These are phyloP conservation scores for Tragelaphus scriptus DNA, from an alignment of 2,113 vertebrate genomes.

Conservation along the genomic window DNA sequence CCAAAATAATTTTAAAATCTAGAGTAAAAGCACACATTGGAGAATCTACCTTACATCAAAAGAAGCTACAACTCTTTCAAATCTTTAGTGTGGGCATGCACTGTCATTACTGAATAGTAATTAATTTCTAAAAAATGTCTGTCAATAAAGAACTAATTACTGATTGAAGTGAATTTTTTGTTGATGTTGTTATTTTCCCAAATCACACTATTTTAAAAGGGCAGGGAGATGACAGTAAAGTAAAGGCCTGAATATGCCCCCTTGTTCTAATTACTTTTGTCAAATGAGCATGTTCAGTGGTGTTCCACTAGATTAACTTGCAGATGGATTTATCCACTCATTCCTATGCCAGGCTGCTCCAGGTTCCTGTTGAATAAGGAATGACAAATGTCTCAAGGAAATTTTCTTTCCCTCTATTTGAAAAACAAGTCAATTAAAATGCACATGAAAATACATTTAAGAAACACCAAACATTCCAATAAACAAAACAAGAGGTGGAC, in stretches of 20 bases:
- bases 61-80: neutral
- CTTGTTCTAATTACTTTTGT: neutral
- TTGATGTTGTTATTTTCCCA: conserved; percentile 27
- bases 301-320: conserved; percentile 37
- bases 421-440: conserved; percentile 35
- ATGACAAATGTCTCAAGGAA: conserved; percentile 38
- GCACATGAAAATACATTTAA: neutral
- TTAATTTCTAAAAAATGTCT: neutral
- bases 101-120: neutral
- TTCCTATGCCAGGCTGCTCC: neutral
- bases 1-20: conserved; percentile 8
- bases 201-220: neutral
- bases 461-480: neutral
- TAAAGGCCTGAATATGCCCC: neutral
- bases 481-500: neutral
- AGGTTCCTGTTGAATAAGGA: neutral
- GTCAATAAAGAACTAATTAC: conserved; percentile 6
- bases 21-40: neutral
- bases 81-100: neutral
- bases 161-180: neutral
- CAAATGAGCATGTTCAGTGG: neutral
- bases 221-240: neutral
- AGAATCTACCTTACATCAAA: neutral
- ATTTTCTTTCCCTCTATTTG: neutral
- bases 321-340: conserved; percentile 25